A percentile compares a stretch with the other conserved stretches of the same genome.
phyloP scores from a whole-genome alignment of 1,140 invertebrate genomes.

The Drosophila kikkawai region DNA sequence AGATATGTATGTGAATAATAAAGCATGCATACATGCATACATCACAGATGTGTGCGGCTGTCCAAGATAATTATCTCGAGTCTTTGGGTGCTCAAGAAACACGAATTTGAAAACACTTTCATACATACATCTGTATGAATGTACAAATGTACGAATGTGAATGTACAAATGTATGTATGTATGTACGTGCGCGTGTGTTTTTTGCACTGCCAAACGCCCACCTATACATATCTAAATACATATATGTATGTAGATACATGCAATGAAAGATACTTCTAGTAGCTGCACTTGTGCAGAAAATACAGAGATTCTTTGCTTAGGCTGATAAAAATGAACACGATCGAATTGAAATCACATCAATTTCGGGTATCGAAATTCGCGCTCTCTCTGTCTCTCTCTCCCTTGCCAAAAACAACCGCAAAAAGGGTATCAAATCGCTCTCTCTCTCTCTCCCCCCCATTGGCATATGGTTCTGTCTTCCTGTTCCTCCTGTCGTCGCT shows the following conservation, averaged over 20 bases:
- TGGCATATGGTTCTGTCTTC: slow-evolving; percentile 33
- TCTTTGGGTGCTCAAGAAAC: slow-evolving; percentile 20
- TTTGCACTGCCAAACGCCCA: slow-evolving; percentile 19
- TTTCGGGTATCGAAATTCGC: slow-evolving; percentile 23
- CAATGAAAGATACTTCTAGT: slow-evolving; percentile 5
- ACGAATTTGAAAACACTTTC: slow-evolving; percentile 24
- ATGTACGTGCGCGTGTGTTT: slow-evolving; percentile 1
- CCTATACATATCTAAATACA: slow-evolving; percentile 5
- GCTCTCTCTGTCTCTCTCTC: not conserved
- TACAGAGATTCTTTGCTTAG: slow-evolving; percentile 14
- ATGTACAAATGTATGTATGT: slow-evolving; percentile 10
- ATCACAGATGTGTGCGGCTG: slow-evolving; percentile 18
- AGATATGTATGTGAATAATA: slow-evolving; percentile 14
- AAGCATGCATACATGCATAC: slow-evolving; percentile 30
- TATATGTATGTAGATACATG: not conserved
- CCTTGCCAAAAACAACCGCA: slow-evolving; percentile 3
- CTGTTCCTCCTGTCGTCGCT: slow-evolving; percentile 19
- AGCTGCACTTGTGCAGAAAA: slow-evolving; percentile 21
- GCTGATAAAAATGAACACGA: slow-evolving; percentile 17
- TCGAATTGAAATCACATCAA: slow-evolving; percentile 17
- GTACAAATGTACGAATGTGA: slow-evolving; percentile 15
- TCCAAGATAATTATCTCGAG: slow-evolving; percentile 22
- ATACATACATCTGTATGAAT: slow-evolving; percentile 6
- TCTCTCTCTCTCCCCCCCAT: slow-evolving; percentile 8
- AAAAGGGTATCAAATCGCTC: slow-evolving; percentile 14